Evolutionary conservation across 2,888 invertebrate species (phyloP).

Genomic region (Helicoverpa assulta): DNA sequence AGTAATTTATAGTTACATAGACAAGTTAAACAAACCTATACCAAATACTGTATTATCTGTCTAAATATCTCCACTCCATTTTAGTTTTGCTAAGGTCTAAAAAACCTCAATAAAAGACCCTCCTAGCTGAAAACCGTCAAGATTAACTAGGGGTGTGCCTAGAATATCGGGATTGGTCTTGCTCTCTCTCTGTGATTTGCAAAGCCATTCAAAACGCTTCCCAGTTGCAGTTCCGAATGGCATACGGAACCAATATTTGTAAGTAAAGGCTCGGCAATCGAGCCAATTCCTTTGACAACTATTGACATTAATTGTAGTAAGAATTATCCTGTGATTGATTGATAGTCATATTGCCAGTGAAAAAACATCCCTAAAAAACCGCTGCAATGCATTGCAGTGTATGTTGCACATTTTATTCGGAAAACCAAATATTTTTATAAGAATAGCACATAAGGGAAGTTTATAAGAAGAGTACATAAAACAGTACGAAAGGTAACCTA

Average conservation of each 20-base stretch:
- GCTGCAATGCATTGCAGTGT: too few relatives aligned
- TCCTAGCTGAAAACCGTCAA: background rate
- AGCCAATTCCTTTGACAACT: background rate
- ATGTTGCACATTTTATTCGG: too few relatives aligned
- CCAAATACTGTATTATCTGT: too few relatives aligned
- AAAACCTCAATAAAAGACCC: background rate
- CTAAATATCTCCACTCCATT: too few relatives aligned
- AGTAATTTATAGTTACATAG: too few relatives aligned
- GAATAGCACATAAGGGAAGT: too few relatives aligned
- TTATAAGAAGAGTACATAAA: too few relatives aligned
- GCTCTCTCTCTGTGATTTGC: background rate
- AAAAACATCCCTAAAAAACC: background rate
- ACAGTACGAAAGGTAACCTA: too few relatives aligned
- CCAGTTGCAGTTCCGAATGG: background rate
- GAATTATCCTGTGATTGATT: constrained; percentile 46
- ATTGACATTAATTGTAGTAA: constrained; percentile 20
- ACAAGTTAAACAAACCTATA: too few relatives aligned
- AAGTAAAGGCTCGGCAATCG: background rate
- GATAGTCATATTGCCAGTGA: background rate
- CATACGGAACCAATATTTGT: constrained; percentile 1
- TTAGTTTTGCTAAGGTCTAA: background rate
- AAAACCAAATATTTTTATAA: too few relatives aligned
- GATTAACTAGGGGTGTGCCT: background rate
- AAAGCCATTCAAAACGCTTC: background rate
- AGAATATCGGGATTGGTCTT: background rate